These are phyloP conservation scores for Sterna hirundo DNA, from an alignment of 2,113 vertebrate species.

Conservation along the genomic window DNA sequence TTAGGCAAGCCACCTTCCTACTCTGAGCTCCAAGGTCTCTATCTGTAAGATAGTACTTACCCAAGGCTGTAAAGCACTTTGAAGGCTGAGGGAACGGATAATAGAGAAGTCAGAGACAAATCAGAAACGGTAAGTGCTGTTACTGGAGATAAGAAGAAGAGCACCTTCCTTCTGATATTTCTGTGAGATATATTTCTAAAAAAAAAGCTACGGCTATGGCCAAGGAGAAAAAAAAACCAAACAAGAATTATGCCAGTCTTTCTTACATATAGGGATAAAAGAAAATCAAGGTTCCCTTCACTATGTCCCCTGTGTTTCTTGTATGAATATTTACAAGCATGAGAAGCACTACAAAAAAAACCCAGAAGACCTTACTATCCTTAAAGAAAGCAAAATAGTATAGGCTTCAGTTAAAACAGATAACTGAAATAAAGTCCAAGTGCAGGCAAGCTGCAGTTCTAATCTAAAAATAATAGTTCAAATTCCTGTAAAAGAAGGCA, in stretches of 20 bases:
- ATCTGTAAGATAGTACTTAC: background rate
- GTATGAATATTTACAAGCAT: background rate
- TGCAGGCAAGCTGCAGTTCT: background rate
- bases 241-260: background rate
- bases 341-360: background rate
- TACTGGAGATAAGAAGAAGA: background rate
- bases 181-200: background rate
- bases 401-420: background rate
- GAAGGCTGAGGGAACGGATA: background rate
- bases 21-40: background rate
- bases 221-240: background rate
- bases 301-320: background rate
- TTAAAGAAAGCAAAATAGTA: background rate
- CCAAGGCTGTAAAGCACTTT: background rate
- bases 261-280: background rate
- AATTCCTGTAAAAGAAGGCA: background rate
- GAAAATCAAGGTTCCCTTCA: background rate
- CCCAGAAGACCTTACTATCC: background rate
- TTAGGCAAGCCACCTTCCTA: background rate
- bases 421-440: background rate
- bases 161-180: background rate
- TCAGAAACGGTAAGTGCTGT: background rate
- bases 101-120: background rate
- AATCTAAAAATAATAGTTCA: background rate
- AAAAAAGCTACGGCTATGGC: background rate